Conservation (phyloP, 1,140 invertebrate species). For the Macrobrachium rosenbergii region DNA sequence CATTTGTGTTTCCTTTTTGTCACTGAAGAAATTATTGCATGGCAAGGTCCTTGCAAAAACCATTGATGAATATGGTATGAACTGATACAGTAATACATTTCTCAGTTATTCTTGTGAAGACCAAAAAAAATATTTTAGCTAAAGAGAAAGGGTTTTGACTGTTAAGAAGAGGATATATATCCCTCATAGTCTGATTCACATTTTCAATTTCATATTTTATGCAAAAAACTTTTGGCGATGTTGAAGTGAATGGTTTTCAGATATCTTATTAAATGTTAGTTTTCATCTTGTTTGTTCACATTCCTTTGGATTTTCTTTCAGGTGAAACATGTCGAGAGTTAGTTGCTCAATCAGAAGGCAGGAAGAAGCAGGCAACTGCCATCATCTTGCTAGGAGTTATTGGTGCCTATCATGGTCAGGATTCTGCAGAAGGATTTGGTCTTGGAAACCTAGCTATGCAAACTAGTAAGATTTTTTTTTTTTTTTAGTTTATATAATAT, state of each 20-base stretch:
- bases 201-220: too few species aligned
- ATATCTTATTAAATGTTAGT: background rate
- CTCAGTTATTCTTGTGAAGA: too few species aligned
- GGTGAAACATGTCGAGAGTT: slow-evolving; percentile 54
- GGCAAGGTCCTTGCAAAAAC: too few species aligned
- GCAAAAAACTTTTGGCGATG: too few species aligned
- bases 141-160: too few species aligned
- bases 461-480: slow-evolving; percentile 77
- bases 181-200: too few species aligned
- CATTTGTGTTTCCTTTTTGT: too few species aligned
- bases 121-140: too few species aligned
- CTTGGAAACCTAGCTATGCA: slow-evolving; percentile 88
- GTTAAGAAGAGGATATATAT: too few species aligned
- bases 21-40: too few species aligned
- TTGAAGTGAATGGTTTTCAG: background rate
- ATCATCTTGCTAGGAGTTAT: slow-evolving; percentile 97
- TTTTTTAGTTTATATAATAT: slow-evolving; percentile 7
- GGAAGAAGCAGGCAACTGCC: slow-evolving; percentile 96
- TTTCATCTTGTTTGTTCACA: background rate
- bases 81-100: too few species aligned
- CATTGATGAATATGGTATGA: too few species aligned
- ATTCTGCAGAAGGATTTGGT: slow-evolving; percentile 78
- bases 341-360: slow-evolving; percentile 77
- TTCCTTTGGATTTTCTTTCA: slow-evolving; percentile 14
- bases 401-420: slow-evolving; percentile 97